A percentile compares a stretch with the other conserved stretches of the same genome.
These are phyloP conservation scores for Leucopsar rothschildi DNA, from an alignment of 2,113 vertebrate species.

Conservation along the genomic window DNA sequence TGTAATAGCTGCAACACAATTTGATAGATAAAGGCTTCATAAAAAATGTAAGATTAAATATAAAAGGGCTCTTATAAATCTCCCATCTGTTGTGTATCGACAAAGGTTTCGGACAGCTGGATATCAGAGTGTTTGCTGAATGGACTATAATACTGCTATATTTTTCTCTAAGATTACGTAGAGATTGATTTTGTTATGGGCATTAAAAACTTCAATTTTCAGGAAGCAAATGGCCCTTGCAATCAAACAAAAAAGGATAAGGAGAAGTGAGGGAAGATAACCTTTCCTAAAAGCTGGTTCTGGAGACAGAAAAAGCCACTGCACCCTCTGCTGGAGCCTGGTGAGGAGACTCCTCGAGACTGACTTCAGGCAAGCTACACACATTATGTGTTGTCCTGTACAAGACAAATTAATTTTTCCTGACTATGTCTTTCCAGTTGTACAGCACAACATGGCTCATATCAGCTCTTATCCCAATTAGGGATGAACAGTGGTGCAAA, in stretches of 20 bases:
- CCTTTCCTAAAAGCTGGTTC: neutral
- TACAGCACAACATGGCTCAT: neutral
- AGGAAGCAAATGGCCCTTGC: neutral
- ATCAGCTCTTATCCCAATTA: neutral
- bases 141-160: neutral
- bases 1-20: too few relatives aligned
- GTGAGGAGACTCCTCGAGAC: neutral
- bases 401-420: neutral
- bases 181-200: neutral
- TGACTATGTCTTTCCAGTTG: neutral
- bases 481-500: neutral
- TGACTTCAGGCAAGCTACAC: neutral
- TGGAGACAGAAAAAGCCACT: neutral
- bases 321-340: conserved; percentile 50
- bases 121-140: neutral
- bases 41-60: neutral
- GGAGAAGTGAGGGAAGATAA: neutral
- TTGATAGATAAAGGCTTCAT: neutral
- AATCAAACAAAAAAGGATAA: neutral
- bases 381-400: rapidly evolving
- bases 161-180: neutral
- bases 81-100: neutral
- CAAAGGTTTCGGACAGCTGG: neutral
- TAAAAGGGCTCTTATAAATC: neutral
- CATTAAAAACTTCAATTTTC: neutral